phyloP scores from a whole-genome alignment of 2,888 invertebrate genomes.

The Argyra leucocephala region DNA sequence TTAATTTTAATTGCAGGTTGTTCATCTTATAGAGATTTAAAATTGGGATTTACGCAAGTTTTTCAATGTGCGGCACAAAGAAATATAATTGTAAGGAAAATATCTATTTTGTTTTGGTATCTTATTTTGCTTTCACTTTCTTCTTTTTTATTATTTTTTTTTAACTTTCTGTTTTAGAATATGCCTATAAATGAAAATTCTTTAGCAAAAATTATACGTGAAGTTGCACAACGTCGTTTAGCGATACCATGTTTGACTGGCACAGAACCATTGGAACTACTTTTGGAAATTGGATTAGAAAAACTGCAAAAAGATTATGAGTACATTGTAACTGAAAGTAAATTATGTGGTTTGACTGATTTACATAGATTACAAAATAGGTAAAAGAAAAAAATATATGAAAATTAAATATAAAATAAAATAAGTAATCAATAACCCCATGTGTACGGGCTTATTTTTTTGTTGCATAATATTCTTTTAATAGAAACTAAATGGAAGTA shows the following conservation, averaged over 20 bases:
- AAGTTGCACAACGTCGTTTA: slow-evolving; percentile 39
- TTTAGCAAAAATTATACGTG: slow-evolving; percentile 40
- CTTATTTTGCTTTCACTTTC: slow-evolving; percentile 11
- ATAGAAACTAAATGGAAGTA: no score
- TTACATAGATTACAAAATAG: slow-evolving; percentile 22
- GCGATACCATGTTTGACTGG: slow-evolving; percentile 41
- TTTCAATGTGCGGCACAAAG: slow-evolving; percentile 40
- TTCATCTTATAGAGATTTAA: slow-evolving; percentile 37
- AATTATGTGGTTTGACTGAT: slow-evolving; percentile 35
- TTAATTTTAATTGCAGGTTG: slow-evolving; percentile 30
- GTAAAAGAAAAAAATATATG: slow-evolving; percentile 5
- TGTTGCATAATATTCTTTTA: no score
- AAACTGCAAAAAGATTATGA: slow-evolving; percentile 42
- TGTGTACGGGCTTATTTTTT: slow-evolving; percentile 10
- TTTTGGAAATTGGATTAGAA: slow-evolving; percentile 43
- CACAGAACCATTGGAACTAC: slow-evolving; percentile 39
- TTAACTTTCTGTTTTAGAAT: slow-evolving; percentile 31
- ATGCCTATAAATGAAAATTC: slow-evolving; percentile 41
- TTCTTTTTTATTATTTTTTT: background rate
- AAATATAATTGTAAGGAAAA: slow-evolving; percentile 37
- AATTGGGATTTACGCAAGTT: slow-evolving; percentile 35
- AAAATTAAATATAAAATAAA: background rate
- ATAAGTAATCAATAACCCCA: slow-evolving; percentile 3
- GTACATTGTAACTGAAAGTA: slow-evolving; percentile 39
- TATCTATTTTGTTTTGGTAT: background rate